A percentile compares a stretch with the other conserved stretches of the same genome.
Evolutionary conservation across 1,140 invertebrate species (phyloP).

Genomic region (Lepeophtheirus salmonis): DNA sequence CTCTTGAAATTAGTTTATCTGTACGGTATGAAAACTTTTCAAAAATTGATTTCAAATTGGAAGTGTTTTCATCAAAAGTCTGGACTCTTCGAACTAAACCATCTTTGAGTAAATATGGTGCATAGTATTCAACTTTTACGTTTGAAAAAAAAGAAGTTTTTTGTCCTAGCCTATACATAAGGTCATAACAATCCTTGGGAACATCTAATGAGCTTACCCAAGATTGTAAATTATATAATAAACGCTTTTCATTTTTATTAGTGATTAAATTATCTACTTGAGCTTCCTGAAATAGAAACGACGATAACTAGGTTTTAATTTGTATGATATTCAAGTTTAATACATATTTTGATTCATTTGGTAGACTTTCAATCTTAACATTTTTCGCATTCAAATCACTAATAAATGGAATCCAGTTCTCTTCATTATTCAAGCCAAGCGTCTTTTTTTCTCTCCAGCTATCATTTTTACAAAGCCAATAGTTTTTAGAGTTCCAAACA

Average conservation of each 20-base stretch:
- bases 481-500: conserved; percentile 7
- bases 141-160: not conserved
- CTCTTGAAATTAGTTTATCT: conserved; percentile 1
- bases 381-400: not conserved
- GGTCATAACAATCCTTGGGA: conserved; percentile 2
- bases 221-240: not conserved
- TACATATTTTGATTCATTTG: too few species aligned
- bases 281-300: not conserved
- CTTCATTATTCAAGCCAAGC: not conserved
- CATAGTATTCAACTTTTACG: conserved; percentile 9
- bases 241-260: not conserved
- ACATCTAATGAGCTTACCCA: not conserved
- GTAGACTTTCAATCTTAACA: not conserved
- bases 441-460: not conserved
- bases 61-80: not conserved
- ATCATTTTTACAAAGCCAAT: conserved; percentile 5
- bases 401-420: not conserved
- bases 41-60: not conserved
- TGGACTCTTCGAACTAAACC: conserved; percentile 1
- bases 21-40: conserved; percentile 11
- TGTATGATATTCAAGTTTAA: too few species aligned
- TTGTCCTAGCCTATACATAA: conserved; percentile 10
- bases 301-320: not conserved
- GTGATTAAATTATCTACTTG: not conserved
- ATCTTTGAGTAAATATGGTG: conserved; percentile 10